Conservation (phyloP, 2,797 vertebrate species). For the Acridotheres tristis region DNA sequence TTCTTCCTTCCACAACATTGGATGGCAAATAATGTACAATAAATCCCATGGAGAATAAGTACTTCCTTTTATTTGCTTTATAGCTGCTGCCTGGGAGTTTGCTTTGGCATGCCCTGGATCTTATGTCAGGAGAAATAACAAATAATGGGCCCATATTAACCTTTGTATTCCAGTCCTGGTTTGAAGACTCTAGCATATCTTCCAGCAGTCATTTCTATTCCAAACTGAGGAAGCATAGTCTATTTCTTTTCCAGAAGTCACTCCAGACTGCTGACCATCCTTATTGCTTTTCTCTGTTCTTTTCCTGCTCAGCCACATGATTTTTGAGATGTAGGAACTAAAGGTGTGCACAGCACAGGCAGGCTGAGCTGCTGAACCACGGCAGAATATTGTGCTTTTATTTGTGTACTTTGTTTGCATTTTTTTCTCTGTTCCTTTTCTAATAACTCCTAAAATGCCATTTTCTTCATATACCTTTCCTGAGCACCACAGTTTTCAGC, state of each 20-base stretch:
- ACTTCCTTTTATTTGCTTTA: slow-evolving; percentile 10
- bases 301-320: neutral
- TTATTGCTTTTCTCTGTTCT: neutral
- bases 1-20: neutral
- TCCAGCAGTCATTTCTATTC: neutral
- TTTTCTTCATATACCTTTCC: neutral
- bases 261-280: neutral
- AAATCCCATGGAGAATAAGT: neutral
- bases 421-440: neutral
- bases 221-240: neutral
- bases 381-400: neutral
- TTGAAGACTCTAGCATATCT: neutral
- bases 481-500: neutral
- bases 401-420: neutral
- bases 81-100: neutral
- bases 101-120: neutral
- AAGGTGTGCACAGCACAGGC: neutral
- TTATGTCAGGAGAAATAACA: slow-evolving; percentile 9
- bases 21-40: neutral
- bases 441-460: neutral
- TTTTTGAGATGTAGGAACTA: neutral
- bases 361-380: neutral
- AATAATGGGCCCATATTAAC: neutral
- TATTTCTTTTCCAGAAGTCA: neutral
- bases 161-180: neutral